Base-by-base conservation (phyloP, 2,797 vertebrate species). In the Sus cebifrons region DNA sequence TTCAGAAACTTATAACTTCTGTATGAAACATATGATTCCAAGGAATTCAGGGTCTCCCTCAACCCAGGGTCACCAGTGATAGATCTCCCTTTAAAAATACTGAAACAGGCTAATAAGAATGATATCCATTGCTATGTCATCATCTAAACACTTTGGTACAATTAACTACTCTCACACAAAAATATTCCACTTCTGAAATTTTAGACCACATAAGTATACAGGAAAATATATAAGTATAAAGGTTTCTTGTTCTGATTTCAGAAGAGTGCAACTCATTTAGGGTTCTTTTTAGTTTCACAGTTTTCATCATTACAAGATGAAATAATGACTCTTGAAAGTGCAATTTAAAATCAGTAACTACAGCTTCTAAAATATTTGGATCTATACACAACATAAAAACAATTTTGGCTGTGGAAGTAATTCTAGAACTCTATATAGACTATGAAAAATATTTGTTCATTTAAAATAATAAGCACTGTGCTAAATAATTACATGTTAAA, bases 281-380 rank as follows among this genome's bases (percentile, higher is more conserved):
- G 9, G 13, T n/a, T 52, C 17, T 68, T 81, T 73, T 75, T 25
- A 56, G 1, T 29, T 88, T 79, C 73, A n/a, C 32, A 36, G 21
- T 89, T 91, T 94, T 86, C 86, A 29, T 92, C 79, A 71, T 88
- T 64, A 96, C 14, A 89, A 92, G 84, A 70, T 56, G 58, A 93
- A 94, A 79, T 32, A 71, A 65, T 60, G 40, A 70, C 25, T 89
- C 44, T 62, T 56, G 54, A 75, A 90, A 83, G 27, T 87, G 1
- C 23, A 82, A 86, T 52, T 86, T 86, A 74, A 86, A 92, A 79
- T 83, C 13, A 13, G 3, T 70, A 91, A 36, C 15, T 74, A 88
- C 0, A 36, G 23, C 4, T 95, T 84, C 74, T 67, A 60, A 96
- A 81, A 92, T 78, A 58, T 75, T 44, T 87, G 16, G 15, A 9